Percentiles rank a stretch among this genome's conserved stretches.
These are phyloP conservation scores for Pterobdella sp. DNA, from an alignment of 2,888 invertebrate species.

Conservation along the genomic window DNA sequence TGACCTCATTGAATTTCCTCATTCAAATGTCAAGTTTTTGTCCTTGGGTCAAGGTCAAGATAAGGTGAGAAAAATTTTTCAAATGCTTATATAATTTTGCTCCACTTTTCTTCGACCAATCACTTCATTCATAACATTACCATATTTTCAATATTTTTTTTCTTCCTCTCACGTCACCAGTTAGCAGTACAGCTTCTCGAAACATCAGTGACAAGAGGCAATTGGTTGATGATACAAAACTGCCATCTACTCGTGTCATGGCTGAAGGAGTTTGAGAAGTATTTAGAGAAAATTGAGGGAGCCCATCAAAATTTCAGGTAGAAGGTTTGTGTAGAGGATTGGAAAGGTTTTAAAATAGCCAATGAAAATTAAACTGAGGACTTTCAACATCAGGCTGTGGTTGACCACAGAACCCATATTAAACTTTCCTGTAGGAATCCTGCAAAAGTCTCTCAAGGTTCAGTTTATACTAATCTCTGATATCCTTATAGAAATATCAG, in stretches of 20 bases:
- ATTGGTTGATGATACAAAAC: conserved; percentile 87
- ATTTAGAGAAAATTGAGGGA: conserved; percentile 67
- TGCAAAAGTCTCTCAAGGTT: conserved; percentile 73
- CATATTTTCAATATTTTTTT: too few species aligned
- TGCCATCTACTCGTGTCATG: conserved; percentile 77
- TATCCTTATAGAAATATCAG: too few species aligned
- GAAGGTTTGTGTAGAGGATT: too few species aligned
- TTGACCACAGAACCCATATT: conserved; percentile 80
- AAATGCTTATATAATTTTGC: too few species aligned
- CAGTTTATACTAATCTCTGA: neutral
- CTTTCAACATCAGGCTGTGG: conserved; percentile 67
- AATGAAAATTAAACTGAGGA: too few species aligned
- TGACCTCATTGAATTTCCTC: conserved; percentile 51
- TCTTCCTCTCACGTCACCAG: conserved; percentile 50
- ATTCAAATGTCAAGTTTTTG: conserved; percentile 51
- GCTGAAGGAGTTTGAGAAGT: conserved; percentile 71
- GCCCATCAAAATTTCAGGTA: conserved; percentile 78
- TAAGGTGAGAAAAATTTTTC: conserved; percentile 44
- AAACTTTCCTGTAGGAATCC: conserved; percentile 77
- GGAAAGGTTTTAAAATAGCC: too few species aligned
- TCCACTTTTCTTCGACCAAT: too few species aligned
- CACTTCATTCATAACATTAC: too few species aligned
- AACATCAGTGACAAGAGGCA: conserved; percentile 58
- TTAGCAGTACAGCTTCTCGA: conserved; percentile 58
- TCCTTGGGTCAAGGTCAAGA: conserved; percentile 54